Evolutionary conservation across 1,140 invertebrate genomes (phyloP).

Genomic region (Leptopilina clavipes): DNA sequence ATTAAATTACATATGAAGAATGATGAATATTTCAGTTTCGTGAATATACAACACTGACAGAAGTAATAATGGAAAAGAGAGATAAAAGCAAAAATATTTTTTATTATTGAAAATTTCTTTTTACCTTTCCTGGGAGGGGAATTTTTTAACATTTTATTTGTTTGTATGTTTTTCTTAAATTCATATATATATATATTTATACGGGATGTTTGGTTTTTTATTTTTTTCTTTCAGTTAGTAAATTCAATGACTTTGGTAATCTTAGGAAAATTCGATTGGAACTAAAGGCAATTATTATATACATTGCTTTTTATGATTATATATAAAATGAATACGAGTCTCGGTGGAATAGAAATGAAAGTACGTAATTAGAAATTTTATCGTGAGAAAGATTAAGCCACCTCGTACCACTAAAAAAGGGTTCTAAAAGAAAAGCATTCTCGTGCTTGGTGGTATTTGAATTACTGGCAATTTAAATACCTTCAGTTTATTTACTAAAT

Average conservation of each 20-base stretch:
- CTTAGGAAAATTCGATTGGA: neutral
- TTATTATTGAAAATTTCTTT: too few species aligned
- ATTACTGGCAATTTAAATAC: conserved; percentile 59
- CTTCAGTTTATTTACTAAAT: conserved; percentile 52
- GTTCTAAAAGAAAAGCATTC: conserved; percentile 1
- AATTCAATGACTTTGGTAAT: too few species aligned
- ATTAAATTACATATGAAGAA: too few species aligned
- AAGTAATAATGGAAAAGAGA: too few species aligned
- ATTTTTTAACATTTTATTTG: too few species aligned
- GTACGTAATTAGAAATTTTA: conserved; percentile 11
- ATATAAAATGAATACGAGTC: neutral
- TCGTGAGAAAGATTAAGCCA: conserved; percentile 4
- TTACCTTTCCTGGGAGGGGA: too few species aligned
- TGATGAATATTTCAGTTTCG: too few species aligned
- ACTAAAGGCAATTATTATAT: neutral
- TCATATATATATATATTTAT: too few species aligned
- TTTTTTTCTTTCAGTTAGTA: neutral
- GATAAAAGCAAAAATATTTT: too few species aligned
- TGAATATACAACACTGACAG: too few species aligned
- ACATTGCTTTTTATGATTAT: neutral
- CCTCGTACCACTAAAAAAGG: neutral
- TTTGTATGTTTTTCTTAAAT: too few species aligned
- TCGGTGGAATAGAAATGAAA: neutral
- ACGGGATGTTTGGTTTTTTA: too few species aligned
- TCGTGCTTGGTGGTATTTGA: conserved; percentile 16